Base-by-base conservation (phyloP, 2,113 vertebrate genomes). In the Symphodus melops region DNA sequence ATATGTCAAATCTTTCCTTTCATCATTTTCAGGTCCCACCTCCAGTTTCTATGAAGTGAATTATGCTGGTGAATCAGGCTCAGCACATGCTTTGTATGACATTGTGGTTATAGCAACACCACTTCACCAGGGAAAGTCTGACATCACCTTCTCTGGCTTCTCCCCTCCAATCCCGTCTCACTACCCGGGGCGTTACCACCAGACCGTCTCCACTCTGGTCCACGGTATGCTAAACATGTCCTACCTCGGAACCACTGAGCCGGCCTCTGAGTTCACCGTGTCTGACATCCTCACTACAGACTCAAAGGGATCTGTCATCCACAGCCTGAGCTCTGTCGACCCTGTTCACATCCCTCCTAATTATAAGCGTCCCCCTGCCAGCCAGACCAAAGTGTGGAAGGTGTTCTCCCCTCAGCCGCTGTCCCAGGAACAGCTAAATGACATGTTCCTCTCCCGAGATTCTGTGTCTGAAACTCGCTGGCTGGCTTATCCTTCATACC, bases 71-170 rank as follows among this genome's bases (percentile, higher is more conserved):
- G 89, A 94, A 0, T 89, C 90, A 0, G 97, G 96, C 3, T 70
- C 91, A 0, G 90, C 77, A 0, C 92, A 95, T 37, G 92, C 93
- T 9, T 78, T 90, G 2, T 99, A 99, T 0, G 96, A 98, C 80
- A 95, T 99, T 0, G 90, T 99, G 0, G 0, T 99, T 1, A 89
- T 99, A 7, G 97, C 97, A 0, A 91, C 96, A 0, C 97, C 98
- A 0, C 86, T 98, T n/a, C 93, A 95, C 88, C 94, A 51, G 63
- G 94, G 82, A 19, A 88, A 95, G 66, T 95, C 96, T 13, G 91
- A 96, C 82, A 95, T 99, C 82, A 70, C 83, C 69, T 99, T 99
- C 88, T 87, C 83, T 0, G 96, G 95, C 74, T 96, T 99, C 8
- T 75, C 95, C 20, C 96, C 96, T 19, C 90, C 95, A 0, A 48